Evolutionary conservation across 2,797 vertebrate species (phyloP).

Genomic region (Gadopsis marmoratus): DNA sequence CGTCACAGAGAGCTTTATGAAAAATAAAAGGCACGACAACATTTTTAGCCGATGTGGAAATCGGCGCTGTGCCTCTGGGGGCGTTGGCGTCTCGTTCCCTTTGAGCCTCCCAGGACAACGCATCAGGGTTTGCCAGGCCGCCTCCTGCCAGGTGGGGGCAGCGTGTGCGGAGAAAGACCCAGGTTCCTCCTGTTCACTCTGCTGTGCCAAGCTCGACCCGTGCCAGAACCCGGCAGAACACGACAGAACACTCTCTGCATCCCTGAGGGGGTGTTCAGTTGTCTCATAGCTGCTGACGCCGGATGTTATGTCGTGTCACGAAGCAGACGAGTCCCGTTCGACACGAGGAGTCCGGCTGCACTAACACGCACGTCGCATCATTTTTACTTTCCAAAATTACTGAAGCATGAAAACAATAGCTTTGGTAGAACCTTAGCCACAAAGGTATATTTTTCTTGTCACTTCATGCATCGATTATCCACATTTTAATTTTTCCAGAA

Average conservation of each 20-base stretch:
- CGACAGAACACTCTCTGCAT: constrained; percentile 26
- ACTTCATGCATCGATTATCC: no score
- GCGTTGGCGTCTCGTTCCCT: not conserved
- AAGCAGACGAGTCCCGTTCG: constrained; percentile 1
- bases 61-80: not conserved
- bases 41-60: constrained; percentile 15
- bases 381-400: not conserved
- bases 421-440: no score
- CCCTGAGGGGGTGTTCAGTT: constrained; percentile 23
- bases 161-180: constrained; percentile 36
- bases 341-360: not conserved
- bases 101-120: constrained; percentile 43
- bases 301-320: constrained; percentile 15
- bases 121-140: constrained; percentile 19
- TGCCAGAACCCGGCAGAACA: constrained; percentile 47
- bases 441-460: no score
- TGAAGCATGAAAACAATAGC: not conserved
- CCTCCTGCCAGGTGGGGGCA: constrained; percentile 34
- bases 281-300: constrained; percentile 35
- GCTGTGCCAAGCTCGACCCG: not conserved
- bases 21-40: constrained; percentile 18
- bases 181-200: constrained; percentile 46
- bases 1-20: not conserved
- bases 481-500: no score
- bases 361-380: not conserved